Evolutionary conservation across 2,113 vertebrate genomes (phyloP).

Genomic region (Zosterops hypoxanthus): DNA sequence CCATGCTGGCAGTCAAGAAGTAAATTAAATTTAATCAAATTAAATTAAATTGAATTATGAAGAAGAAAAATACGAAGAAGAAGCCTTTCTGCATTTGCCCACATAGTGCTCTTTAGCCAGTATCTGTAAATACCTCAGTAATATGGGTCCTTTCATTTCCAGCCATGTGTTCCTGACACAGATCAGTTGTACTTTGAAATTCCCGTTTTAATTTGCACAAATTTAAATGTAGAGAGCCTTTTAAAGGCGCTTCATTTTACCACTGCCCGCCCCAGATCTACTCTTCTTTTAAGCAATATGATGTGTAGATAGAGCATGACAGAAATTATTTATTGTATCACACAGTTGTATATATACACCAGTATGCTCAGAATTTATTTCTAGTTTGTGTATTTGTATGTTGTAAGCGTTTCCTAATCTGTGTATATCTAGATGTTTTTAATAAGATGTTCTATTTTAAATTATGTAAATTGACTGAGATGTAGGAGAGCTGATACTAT

Average conservation of each 20-base stretch:
- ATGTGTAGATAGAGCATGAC: constrained; percentile 99
- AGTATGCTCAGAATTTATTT: constrained; percentile 97
- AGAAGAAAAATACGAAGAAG: constrained; percentile 40
- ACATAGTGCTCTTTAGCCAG: constrained; percentile 96
- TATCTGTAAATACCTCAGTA: constrained; percentile 99
- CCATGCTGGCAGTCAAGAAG: constrained; percentile 95
- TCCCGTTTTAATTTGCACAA: constrained; percentile 81
- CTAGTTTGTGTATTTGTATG: constrained; percentile 99
- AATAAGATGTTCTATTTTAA: constrained; percentile 99
- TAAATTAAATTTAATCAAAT: constrained; percentile 76
- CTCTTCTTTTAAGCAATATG: constrained; percentile 99
- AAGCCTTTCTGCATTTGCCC: constrained; percentile 88
- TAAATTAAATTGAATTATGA: background rate
- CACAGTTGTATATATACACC: constrained; percentile 96
- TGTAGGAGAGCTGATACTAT: constrained; percentile 99
- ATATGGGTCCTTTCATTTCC: constrained; percentile 90
- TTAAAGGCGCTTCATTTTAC: constrained; percentile 69
- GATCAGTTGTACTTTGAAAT: constrained; percentile 75
- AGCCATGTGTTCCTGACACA: constrained; percentile 78
- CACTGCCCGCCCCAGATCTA: constrained; percentile 78
- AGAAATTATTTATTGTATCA: constrained; percentile 96
- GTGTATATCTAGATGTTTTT: constrained; percentile 99
- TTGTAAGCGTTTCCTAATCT: constrained; percentile 99
- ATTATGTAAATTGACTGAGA: constrained; percentile 98
- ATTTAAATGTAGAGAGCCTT: constrained; percentile 79